Percentiles rank a stretch among this genome's conserved stretches.
Conservation (phyloP, 2,888 invertebrate genomes). For the Oscheius sp. region DNA sequence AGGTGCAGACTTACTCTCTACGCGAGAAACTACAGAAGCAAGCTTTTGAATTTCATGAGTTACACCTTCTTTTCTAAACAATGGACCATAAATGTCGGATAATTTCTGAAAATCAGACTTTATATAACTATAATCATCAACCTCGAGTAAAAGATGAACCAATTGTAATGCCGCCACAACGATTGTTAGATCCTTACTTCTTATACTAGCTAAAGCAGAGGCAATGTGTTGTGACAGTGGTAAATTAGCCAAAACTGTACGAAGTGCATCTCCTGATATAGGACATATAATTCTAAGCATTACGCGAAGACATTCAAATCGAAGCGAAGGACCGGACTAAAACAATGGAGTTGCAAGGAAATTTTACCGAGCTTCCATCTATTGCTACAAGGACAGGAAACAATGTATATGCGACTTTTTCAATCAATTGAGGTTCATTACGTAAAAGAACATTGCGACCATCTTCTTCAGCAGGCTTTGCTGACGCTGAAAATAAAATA, state of each 20-base stretch:
- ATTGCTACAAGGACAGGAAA: constrained; percentile 96
- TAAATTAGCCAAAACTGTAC: constrained; percentile 75
- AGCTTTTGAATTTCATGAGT: constrained; percentile 37
- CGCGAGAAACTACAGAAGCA: background rate
- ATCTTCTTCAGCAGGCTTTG: constrained; percentile 72
- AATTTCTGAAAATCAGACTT: constrained; percentile 92
- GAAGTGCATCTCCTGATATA: constrained; percentile 85
- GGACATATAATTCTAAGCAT: constrained; percentile 95
- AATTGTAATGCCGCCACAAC: constrained; percentile 96
- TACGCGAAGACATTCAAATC: constrained; percentile 94
- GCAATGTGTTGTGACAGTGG: constrained; percentile 86
- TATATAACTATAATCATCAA: too few relatives aligned
- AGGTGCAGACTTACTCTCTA: constrained; percentile 19
- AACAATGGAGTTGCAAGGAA: constrained; percentile 12
- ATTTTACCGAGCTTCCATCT: constrained; percentile 85
- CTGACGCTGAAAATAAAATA: background rate
- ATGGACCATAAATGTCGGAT: constrained; percentile 91
- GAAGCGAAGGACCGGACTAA: constrained; percentile 90
- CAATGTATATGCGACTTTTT: constrained; percentile 78
- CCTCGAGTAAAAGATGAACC: constrained; percentile 82
- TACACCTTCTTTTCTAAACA: constrained; percentile 90
- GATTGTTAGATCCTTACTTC: constrained; percentile 85
- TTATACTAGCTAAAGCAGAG: constrained; percentile 90
- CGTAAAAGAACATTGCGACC: constrained; percentile 80
- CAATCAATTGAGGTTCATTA: constrained; percentile 80